Conservation (phyloP, 2,888 invertebrate species). For the Polietes domitor region DNA sequence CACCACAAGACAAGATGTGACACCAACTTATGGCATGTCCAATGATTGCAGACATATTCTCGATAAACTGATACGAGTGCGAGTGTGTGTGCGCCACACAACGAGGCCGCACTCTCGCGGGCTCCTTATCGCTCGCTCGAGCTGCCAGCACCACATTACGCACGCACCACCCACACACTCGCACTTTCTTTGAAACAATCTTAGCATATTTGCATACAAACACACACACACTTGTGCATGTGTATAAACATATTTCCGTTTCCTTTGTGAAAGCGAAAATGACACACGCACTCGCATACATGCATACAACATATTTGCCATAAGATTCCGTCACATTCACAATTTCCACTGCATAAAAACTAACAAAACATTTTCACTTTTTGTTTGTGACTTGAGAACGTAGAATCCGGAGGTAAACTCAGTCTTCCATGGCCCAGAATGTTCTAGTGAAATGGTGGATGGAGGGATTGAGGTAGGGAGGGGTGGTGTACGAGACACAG, state of each 20-base stretch:
- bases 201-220: constrained; percentile 13
- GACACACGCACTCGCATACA: background rate
- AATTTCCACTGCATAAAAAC: constrained; percentile 25
- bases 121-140: constrained; percentile 1
- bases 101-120: background rate
- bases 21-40: constrained; percentile 31
- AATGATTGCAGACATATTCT: constrained; percentile 34
- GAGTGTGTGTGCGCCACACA: too few species aligned
- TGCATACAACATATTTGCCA: constrained; percentile 7
- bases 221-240: background rate
- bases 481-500: background rate
- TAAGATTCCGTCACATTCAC: constrained; percentile 16
- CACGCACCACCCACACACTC: background rate
- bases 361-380: constrained; percentile 36
- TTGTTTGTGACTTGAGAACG: constrained; percentile 22
- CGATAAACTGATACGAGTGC: constrained; percentile 10
- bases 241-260: constrained; percentile 17
- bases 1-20: background rate
- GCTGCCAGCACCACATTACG: background rate
- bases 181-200: constrained; percentile 11
- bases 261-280: constrained; percentile 15
- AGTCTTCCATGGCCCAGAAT: background rate
- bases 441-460: too few species aligned
- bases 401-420: constrained; percentile 11
- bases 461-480: background rate